Evolutionary conservation across 2,888 invertebrate genomes (phyloP).

Genomic region (Apamea anceps): DNA sequence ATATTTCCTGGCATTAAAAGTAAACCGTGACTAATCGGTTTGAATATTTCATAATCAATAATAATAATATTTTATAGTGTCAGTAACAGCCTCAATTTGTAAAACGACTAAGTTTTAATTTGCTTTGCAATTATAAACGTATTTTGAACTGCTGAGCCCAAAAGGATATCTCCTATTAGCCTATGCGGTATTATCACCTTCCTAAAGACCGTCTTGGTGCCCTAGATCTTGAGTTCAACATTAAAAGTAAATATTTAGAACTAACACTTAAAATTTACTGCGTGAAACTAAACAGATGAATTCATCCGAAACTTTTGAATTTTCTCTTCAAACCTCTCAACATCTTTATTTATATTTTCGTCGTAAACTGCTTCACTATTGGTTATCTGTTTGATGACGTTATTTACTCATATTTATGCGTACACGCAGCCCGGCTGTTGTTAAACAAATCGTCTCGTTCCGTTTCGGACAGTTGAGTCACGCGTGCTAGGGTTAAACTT

Average conservation of each 20-base stretch:
- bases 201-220: background rate
- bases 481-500: constrained; percentile 75
- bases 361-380: constrained; percentile 41
- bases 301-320: constrained; percentile 13
- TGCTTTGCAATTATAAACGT: background rate
- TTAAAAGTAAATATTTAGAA: constrained; percentile 36
- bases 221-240: constrained; percentile 20
- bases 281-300: constrained; percentile 34
- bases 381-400: constrained; percentile 58
- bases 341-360: constrained; percentile 43
- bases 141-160: background rate
- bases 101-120: constrained; percentile 7
- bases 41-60: constrained; percentile 35
- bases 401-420: constrained; percentile 70
- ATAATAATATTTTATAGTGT: constrained; percentile 9
- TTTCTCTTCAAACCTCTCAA: constrained; percentile 27
- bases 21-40: constrained; percentile 46
- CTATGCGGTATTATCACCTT: background rate
- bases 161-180: background rate
- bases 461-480: constrained; percentile 74
- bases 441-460: constrained; percentile 71
- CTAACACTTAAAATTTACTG: constrained; percentile 10
- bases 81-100: constrained; percentile 20
- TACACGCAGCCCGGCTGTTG: constrained; percentile 68
- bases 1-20: constrained; percentile 53